Evolutionary conservation across 2,888 invertebrate genomes (phyloP).

Genomic region (Chrysolina americana): DNA sequence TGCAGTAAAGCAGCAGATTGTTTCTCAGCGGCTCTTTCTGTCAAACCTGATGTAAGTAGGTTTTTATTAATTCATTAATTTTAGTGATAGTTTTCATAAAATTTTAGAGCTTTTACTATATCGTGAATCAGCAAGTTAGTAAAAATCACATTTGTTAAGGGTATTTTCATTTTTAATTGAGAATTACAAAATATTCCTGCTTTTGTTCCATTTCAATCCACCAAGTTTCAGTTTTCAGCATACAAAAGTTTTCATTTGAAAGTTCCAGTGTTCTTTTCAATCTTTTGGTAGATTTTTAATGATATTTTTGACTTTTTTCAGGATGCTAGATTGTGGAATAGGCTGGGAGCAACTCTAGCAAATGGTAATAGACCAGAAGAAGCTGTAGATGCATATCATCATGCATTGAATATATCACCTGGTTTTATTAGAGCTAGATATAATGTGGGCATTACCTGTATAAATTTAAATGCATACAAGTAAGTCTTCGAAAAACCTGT

Average conservation of each 20-base stretch:
- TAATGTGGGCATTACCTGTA: conserved; percentile 98
- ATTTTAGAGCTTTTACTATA: too few relatives aligned
- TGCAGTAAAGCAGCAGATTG: conserved; percentile 98
- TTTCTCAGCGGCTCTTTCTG: conserved; percentile 90
- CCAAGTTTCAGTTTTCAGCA: too few relatives aligned
- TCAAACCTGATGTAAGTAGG: conserved; percentile 78
- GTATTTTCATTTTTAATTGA: too few relatives aligned
- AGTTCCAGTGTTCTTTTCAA: too few relatives aligned
- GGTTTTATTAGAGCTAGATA: conserved; percentile 97
- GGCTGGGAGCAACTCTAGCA: conserved; percentile 96
- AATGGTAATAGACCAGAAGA: conserved; percentile 96
- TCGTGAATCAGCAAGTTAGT: too few relatives aligned
- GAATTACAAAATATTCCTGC: too few relatives aligned
- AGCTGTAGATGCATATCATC: conserved; percentile 96
- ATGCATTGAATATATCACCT: conserved; percentile 91
- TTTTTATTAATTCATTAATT: neutral
- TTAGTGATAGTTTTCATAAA: too few relatives aligned
- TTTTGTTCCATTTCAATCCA: too few relatives aligned
- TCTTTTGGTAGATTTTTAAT: neutral
- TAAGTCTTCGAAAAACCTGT: conserved; percentile 55
- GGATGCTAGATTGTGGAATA: conserved; percentile 97
- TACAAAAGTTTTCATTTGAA: too few relatives aligned
- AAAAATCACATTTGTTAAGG: too few relatives aligned
- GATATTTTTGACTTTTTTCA: conserved; percentile 60
- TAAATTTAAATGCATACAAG: conserved; percentile 91